These are phyloP conservation scores for Canis aureus DNA, from an alignment of 2,113 vertebrate genomes.

Conservation along the genomic window DNA sequence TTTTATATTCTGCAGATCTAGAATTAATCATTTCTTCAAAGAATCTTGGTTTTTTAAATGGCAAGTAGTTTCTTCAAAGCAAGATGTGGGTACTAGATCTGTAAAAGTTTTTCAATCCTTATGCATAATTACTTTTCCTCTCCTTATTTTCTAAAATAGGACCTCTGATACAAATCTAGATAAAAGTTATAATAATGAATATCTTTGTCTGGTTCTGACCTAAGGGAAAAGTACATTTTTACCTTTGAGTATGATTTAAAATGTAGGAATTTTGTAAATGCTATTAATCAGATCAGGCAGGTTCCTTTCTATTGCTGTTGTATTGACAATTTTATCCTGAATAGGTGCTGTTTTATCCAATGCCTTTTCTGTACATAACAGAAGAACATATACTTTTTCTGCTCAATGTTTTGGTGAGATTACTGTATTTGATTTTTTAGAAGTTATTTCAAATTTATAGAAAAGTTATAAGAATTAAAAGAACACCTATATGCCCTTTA, in stretches of 20 bases:
- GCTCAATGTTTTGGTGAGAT: not conserved
- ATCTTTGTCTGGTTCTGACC: not conserved
- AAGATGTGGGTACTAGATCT: not conserved
- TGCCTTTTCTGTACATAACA: not conserved
- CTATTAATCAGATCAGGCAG: not conserved
- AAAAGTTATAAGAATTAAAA: not conserved
- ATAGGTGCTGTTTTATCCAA: not conserved
- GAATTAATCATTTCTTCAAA: not conserved
- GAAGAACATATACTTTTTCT: not conserved
- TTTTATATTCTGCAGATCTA: not conserved
- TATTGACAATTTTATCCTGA: not conserved
- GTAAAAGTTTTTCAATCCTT: accelerated
- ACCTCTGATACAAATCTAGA: not conserved
- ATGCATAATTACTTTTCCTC: not conserved
- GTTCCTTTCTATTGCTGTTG: not conserved
- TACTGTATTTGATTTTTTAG: not conserved
- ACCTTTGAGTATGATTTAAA: not conserved
- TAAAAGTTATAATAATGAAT: not conserved
- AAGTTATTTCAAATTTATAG: not conserved
- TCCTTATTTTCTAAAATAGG: not conserved
- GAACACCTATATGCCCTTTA: not conserved
- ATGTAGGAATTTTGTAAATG: not conserved
- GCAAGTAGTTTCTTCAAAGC: not conserved
- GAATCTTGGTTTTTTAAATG: not conserved
- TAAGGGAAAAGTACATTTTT: not conserved